Percentiles rank a stretch among this genome's conserved stretches.
phyloP scores from a whole-genome alignment of 1,140 invertebrate genomes.

The Pseudomyrmex sp. region DNA sequence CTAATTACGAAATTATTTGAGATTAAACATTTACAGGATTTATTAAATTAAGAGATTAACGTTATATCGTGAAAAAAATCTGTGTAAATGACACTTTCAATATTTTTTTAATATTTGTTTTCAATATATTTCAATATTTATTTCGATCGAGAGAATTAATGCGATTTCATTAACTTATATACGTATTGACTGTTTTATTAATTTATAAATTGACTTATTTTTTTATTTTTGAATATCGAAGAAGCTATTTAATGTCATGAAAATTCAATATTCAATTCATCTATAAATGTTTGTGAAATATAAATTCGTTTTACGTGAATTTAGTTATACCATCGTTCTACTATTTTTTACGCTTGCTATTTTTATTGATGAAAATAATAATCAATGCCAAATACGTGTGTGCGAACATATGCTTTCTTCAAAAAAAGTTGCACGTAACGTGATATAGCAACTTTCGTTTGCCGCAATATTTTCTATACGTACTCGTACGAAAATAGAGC shows the following conservation, averaged over 20 bases:
- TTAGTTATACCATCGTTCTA: not conserved
- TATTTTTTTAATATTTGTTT: too few relatives aligned
- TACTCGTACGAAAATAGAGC: not conserved
- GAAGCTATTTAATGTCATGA: not conserved
- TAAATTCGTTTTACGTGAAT: not conserved
- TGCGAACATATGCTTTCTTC: not conserved
- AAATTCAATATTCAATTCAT: not conserved
- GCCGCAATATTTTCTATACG: not conserved
- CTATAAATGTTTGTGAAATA: not conserved
- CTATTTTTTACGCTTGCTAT: not conserved
- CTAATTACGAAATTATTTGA: slow-evolving; percentile 15
- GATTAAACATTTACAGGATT: not conserved
- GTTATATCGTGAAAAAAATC: too few relatives aligned
- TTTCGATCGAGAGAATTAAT: too few relatives aligned
- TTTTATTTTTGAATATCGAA: too few relatives aligned
- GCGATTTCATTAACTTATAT: too few relatives aligned
- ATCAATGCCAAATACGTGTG: not conserved
- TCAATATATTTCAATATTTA: too few relatives aligned
- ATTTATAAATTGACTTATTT: too few relatives aligned
- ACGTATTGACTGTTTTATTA: too few relatives aligned
- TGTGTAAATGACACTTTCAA: too few relatives aligned
- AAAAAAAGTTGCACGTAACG: slow-evolving; percentile 16
- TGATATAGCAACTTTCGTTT: slow-evolving; percentile 23
- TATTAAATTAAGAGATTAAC: not conserved
- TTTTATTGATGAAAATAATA: not conserved